Evolutionary conservation across 2,113 vertebrate genomes (phyloP), one percentile per base, ranked within the genome.

Genomic region (Corythoichthys intestinalis): DNA sequence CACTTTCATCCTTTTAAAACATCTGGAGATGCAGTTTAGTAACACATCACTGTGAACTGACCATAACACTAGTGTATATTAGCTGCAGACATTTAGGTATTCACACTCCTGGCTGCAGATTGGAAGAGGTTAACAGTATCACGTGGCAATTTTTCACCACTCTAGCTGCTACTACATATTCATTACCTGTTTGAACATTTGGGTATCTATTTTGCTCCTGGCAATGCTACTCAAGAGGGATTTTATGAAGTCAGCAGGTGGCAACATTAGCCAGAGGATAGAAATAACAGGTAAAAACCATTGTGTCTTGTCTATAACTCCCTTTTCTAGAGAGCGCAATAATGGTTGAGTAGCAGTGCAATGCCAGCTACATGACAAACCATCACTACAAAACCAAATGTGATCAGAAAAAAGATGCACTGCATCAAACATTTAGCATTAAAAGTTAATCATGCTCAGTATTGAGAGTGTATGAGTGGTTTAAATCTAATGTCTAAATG

Each of bases 191-290:
- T 84, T 76, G 75, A 87, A 81, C 50, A 15, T 67, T 66, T 71
- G 76, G 35, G 76, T n/a, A 69, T 48, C 76, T 74, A 63, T 65
- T 71, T 80, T 83, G 85, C 85, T 87, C 65, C 65, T 75, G 85
- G 85, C 87, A 77, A 70, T 57, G 8, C 65, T 79, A 69, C 77
- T 77, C 53, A 2, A 80, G 86, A 68, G 82, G 74, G 86, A 88
- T 91, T 91, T 92, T 88, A 91, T 91, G 87, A 88, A 90, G 91
- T 92, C 92, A 92, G 91, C 91, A 92, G 92, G 91, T 92, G 91
- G 91, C 91, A 93, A 92, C 91, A 92, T 92, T 92, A 92, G 85
- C 89, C 89, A 90, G 84, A 88, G 80, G 90, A 92, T 91, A 91
- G 90, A 91, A 90, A 89, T 89, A 86, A 88, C 88, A 90, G 86